These are phyloP conservation scores for Telmatochromis sp. DNA, from an alignment of 2,113 vertebrate genomes.

Conservation along the genomic window DNA sequence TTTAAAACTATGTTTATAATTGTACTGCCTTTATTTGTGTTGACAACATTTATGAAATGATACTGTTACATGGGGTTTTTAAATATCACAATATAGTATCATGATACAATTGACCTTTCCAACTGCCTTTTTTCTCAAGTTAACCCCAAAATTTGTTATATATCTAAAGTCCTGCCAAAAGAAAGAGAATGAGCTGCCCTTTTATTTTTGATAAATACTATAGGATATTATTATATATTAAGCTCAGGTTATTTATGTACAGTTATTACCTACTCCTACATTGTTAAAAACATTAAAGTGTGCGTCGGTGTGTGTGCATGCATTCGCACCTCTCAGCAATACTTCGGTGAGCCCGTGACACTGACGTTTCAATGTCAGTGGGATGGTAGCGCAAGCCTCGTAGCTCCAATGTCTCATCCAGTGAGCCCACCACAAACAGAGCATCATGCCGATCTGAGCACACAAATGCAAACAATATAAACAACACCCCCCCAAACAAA, in stretches of 20 bases:
- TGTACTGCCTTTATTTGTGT: not conserved
- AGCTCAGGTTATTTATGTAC: not conserved
- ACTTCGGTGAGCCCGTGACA: conserved; percentile 91
- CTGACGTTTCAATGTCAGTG: conserved; percentile 91
- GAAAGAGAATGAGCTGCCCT: not conserved
- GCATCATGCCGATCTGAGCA: conserved; percentile 92
- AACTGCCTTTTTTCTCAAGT: not conserved
- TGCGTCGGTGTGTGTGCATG: not conserved
- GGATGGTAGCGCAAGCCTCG: conserved; percentile 93
- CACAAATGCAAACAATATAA: not conserved
- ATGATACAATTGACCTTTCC: not conserved
- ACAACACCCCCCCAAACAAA: not conserved
- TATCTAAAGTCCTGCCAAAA: not conserved
- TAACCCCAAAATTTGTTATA: not conserved
- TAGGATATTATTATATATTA: not conserved
- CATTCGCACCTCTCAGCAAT: conserved; percentile 93
- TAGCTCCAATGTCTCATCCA: conserved; percentile 93
- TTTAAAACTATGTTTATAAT: not conserved
- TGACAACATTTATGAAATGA: not conserved
- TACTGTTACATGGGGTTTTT: not conserved
- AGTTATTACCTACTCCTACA: not conserved
- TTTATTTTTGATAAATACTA: not conserved
- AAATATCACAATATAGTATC: not conserved
- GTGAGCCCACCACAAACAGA: conserved; percentile 89
- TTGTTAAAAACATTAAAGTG: not conserved